phyloP scores from a whole-genome alignment of 1,140 invertebrate genomes.

The Rhyacophila brunnea region DNA sequence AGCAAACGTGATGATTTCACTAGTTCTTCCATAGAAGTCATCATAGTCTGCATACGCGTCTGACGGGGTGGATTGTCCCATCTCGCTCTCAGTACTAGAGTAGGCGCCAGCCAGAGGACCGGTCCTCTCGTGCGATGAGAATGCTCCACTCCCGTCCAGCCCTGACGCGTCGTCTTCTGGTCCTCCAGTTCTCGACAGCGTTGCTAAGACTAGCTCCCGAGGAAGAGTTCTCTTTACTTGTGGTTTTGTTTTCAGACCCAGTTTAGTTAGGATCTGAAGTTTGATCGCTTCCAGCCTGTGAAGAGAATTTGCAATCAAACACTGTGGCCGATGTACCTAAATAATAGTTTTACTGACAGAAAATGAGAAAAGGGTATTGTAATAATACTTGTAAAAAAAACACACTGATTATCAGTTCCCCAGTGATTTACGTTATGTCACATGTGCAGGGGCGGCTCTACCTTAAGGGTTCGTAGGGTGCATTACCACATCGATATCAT shows the following conservation, averaged over 20 bases:
- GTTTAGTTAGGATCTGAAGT: constrained; percentile 75
- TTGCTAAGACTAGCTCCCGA: constrained; percentile 36
- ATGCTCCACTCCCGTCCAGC: background rate
- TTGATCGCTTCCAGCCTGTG: constrained; percentile 73
- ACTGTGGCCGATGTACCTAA: no score
- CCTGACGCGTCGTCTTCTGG: background rate
- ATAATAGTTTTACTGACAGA: no score
- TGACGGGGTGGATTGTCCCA: background rate
- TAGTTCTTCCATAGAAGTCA: constrained; percentile 72
- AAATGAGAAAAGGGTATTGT: no score
- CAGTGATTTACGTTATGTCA: no score
- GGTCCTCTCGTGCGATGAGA: background rate
- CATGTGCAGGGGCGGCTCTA: no score
- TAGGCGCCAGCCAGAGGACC: background rate
- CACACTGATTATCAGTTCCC: no score
- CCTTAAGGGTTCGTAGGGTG: no score
- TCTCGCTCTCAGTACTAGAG: constrained; percentile 2
- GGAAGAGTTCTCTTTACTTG: constrained; percentile 48
- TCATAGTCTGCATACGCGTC: constrained; percentile 55
- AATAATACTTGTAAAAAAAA: no score
- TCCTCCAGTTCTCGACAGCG: constrained; percentile 22
- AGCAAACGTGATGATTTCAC: constrained; percentile 76
- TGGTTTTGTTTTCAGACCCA: constrained; percentile 71
- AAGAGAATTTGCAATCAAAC: background rate
- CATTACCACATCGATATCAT: no score